Evolutionary conservation across 2,888 invertebrate species (phyloP), one percentile per base, ranked within the genome.

Genomic region (Platycheirus albimanus): DNA sequence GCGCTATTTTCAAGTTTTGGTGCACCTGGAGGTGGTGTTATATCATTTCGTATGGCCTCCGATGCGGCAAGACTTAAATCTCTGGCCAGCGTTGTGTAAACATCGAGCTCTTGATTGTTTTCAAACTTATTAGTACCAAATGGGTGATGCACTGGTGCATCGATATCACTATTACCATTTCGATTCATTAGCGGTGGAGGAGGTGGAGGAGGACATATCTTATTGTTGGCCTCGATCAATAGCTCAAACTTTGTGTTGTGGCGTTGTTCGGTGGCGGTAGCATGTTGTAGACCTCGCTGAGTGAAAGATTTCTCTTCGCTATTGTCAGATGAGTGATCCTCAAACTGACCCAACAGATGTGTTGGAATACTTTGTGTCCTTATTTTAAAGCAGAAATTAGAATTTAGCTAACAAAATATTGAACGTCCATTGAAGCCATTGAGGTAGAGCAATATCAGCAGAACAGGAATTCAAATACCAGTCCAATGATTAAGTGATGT

Each of bases 341-440:
- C 90, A 52, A 88, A 88, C 51, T 88, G 86, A 24, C 88, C 88
- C 86, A 92, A 88, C 84, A 91, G 88, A 86, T 92, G 91, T 24
- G 91, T 91, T 28, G 93, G 91, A 86, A 92, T 91, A 63, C 92
- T 92, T 85, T 92, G 92, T 2, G 86, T 87, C 80, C 89, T 89
- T 41, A 5, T 38, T 13, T 38, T 13, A 63, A 0, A 83, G 61
- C 15, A n/a, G n/a, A 20, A 56, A 56, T 30, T 2, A 56, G 11
- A 17, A 56, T 36, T 20, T 3, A 28, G n/a, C n/a, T 36, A n/a
- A n/a, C n/a, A n/a, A n/a, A n/a, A n/a, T n/a, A n/a, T n/a, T n/a
- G n/a, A n/a, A n/a, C n/a, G n/a, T n/a, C n/a, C n/a, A n/a, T n/a
- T n/a, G n/a, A n/a, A n/a, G n/a, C n/a, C n/a, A n/a, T n/a, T n/a